Evolutionary conservation across 1,140 invertebrate species (phyloP).

Genomic region (Latrodectus geometricus): DNA sequence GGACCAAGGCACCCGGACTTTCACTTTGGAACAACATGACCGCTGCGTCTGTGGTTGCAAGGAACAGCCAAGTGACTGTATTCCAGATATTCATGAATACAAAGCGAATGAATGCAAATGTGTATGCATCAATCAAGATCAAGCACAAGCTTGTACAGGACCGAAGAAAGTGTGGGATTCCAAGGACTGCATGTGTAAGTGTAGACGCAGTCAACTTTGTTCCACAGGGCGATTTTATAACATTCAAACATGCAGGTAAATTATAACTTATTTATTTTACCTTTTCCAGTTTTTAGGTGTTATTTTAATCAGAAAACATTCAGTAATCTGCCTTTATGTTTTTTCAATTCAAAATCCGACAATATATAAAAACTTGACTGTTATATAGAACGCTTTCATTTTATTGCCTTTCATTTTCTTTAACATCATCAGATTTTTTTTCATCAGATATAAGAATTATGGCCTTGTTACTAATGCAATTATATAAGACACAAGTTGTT

Average conservation of each 20-base stretch:
- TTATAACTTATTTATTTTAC: too few relatives aligned
- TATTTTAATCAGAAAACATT: too few relatives aligned
- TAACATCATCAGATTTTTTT: too few relatives aligned
- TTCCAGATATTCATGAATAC: constrained; percentile 7
- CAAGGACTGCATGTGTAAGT: constrained; percentile 27
- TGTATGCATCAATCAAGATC: constrained; percentile 20
- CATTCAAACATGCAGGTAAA: constrained; percentile 37
- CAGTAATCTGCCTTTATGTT: too few relatives aligned
- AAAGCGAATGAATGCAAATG: constrained; percentile 28
- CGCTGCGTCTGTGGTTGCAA: constrained; percentile 34
- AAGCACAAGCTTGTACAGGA: constrained; percentile 9
- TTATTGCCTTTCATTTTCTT: too few relatives aligned
- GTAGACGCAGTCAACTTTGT: constrained; percentile 20
- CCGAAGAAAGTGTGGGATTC: constrained; percentile 29
- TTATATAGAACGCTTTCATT: too few relatives aligned
- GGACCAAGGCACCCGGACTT: not conserved
- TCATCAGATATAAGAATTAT: too few relatives aligned
- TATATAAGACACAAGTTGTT: too few relatives aligned
- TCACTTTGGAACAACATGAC: constrained; percentile 50
- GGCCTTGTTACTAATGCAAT: too few relatives aligned
- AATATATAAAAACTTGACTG: too few relatives aligned
- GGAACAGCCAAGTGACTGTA: not conserved
- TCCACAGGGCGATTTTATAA: constrained; percentile 36
- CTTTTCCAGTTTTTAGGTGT: too few relatives aligned
- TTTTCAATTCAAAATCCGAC: too few relatives aligned